Base-by-base conservation (phyloP, 2,113 vertebrate genomes). In the Eptesicus fuscus region DNA sequence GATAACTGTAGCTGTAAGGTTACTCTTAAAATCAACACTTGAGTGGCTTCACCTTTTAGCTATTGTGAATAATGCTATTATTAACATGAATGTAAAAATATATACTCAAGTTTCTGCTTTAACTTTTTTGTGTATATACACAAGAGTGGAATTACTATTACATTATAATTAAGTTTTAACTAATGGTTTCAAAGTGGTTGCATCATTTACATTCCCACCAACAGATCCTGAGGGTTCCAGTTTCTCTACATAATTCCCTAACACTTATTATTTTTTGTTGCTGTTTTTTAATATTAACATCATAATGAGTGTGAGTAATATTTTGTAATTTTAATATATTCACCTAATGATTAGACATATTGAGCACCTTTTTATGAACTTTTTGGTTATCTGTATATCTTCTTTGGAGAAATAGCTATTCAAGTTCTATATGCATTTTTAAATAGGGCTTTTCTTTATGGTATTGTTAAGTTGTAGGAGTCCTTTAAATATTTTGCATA, bases 1-100 rank as follows among this genome's bases (percentile, higher is more conserved):
- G 42, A 63, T 79, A 51, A 51, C n/a, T 73, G 1, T 65, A 63
- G n/a, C n/a, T 80, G 80, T 40, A 93, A 30, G 59, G 22, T 40
- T 80, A 49, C 6, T 49, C 65, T 63, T 42, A 70, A n/a, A 32
- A 35, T 73, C 2, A 63, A 40, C 28, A 80, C 3, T 53, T n/a
- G 14, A 30, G 0, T 51, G 35, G 3, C 37, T 32, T 25, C 0
- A 61, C 47, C 1, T 2, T 37, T 70, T 71, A 7, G 1, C 23
- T 82, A 1, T 47, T 71, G 22, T 91, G 40, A 71, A 47, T 63
- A 74, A 63, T 63, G 42, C 32, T 91, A 2, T 47, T 83, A 61
- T 91, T 44, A 63, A 40, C 51, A 32, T 20, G 14, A 28, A n/a
- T n/a, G 4, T 23, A 74, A 37, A 63, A 18, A 49, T 65, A 70